These are phyloP conservation scores for Drosophila takahashii DNA, from an alignment of 1,140 invertebrate genomes.

Conservation along the genomic window DNA sequence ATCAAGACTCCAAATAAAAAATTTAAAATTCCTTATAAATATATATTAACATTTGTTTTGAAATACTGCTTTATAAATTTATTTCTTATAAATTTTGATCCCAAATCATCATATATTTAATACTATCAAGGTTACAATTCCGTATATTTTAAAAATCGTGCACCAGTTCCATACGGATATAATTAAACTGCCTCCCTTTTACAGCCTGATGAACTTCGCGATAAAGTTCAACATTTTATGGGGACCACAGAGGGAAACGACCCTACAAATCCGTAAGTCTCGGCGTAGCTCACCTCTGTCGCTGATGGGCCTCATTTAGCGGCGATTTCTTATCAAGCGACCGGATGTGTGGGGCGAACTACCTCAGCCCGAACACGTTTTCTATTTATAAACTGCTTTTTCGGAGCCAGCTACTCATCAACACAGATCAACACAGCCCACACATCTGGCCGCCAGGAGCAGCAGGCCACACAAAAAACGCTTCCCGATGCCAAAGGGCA, in stretches of 20 bases:
- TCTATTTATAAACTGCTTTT: constrained; percentile 44
- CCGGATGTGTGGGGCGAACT: constrained; percentile 42
- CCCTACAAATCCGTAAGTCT: neutral
- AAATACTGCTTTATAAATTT: too few relatives aligned
- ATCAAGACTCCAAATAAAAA: too few relatives aligned
- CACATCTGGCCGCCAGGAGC: too few relatives aligned
- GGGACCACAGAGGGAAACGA: too few relatives aligned
- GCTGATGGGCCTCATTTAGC: constrained; percentile 54
- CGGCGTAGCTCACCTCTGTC: constrained; percentile 30
- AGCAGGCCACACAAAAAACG: constrained; percentile 5
- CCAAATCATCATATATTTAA: too few relatives aligned
- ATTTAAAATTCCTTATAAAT: too few relatives aligned
- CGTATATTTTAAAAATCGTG: neutral
- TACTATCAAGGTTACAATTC: too few relatives aligned
- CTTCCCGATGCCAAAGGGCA: constrained; percentile 20
- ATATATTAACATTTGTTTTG: too few relatives aligned
- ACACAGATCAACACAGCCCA: neutral
- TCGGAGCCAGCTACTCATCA: constrained; percentile 4
- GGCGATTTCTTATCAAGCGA: constrained; percentile 40
- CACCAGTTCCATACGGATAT: too few relatives aligned
- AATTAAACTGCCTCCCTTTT: neutral
- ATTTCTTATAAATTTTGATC: too few relatives aligned
- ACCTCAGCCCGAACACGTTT: constrained; percentile 27
- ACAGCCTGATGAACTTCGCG: constrained; percentile 25
- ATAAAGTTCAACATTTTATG: constrained; percentile 11